Conservation (phyloP, 2,888 invertebrate species). For the Congeria kusceri region DNA sequence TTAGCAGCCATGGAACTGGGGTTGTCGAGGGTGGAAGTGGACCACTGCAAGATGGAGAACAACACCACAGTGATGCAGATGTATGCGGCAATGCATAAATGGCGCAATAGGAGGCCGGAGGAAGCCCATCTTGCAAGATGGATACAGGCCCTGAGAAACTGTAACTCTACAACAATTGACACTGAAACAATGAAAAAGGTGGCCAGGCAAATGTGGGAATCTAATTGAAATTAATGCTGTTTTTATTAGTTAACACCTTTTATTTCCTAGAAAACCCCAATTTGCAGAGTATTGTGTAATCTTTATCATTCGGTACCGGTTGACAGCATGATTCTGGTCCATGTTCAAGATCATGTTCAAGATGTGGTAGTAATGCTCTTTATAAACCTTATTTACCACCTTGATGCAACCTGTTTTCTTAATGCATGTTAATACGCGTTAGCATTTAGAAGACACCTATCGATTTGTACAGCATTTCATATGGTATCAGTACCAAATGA, state of each 20-base stretch:
- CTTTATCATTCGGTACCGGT: too few species aligned
- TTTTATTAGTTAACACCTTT: background rate
- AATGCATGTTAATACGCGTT: too few species aligned
- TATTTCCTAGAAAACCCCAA: background rate
- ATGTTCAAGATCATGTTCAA: too few species aligned
- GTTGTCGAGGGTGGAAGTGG: conserved; percentile 39
- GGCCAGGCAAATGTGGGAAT: conserved; percentile 23
- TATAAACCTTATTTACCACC: too few species aligned
- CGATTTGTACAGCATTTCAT: too few species aligned
- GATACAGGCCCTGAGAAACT: conserved; percentile 30
- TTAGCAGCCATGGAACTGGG: conserved; percentile 42
- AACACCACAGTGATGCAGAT: conserved; percentile 47
- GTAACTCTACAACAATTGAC: conserved; percentile 44
- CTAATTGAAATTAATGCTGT: background rate
- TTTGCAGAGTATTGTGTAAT: too few species aligned
- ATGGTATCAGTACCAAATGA: too few species aligned
- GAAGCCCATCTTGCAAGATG: conserved; percentile 40
- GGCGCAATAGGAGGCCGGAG: conserved; percentile 23
- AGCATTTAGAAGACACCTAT: too few species aligned
- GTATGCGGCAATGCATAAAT: conserved; percentile 48
- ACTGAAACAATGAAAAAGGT: conserved; percentile 43
- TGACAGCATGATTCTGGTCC: too few species aligned
- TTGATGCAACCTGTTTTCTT: too few species aligned
- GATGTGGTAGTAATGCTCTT: too few species aligned
- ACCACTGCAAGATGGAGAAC: conserved; percentile 54